A percentile compares a stretch with the other conserved stretches of the same genome.
phyloP scores from a whole-genome alignment of 1,140 invertebrate species.

The Drosophila yakuba region DNA sequence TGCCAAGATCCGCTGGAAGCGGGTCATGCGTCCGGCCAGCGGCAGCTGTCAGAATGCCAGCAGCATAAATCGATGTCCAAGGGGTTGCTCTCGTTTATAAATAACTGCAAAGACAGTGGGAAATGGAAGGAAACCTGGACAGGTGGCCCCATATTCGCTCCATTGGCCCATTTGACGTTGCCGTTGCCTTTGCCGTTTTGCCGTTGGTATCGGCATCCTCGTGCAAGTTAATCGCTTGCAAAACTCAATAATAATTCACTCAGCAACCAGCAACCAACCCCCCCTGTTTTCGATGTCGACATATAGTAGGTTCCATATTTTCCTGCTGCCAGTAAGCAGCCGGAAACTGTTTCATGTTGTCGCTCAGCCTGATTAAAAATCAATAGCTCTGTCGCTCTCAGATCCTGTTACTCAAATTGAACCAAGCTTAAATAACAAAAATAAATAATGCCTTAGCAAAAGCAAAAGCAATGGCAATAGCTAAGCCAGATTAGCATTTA shows the following conservation, averaged over 20 bases:
- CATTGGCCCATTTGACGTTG: constrained; percentile 1
- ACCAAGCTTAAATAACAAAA: neutral
- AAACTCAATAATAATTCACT: constrained; percentile 83
- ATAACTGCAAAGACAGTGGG: constrained; percentile 35
- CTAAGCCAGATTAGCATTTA: constrained; percentile 66
- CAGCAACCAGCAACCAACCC: neutral
- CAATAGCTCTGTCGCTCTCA: constrained; percentile 51
- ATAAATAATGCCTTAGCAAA: neutral
- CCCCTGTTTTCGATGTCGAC: constrained; percentile 6
- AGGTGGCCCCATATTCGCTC: constrained; percentile 22
- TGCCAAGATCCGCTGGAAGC: constrained; percentile 35
- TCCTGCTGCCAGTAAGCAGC: constrained; percentile 59
- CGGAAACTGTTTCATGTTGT: constrained; percentile 82
- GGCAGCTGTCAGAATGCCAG: constrained; percentile 36
- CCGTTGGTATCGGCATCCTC: constrained; percentile 28
- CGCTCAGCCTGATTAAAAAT: constrained; percentile 77
- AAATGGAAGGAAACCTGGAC: constrained; percentile 18
- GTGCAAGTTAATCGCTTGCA: constrained; percentile 83
- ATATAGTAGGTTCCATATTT: constrained; percentile 10
- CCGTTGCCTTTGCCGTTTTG: neutral
- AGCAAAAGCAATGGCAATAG: constrained; percentile 30
- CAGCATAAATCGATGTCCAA: constrained; percentile 46
- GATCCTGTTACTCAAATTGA: constrained; percentile 55
- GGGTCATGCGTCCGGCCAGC: constrained; percentile 36
- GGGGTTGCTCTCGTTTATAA: constrained; percentile 45